Conservation (phyloP, 2,113 vertebrate genomes). For the Apodemus speciosus region DNA sequence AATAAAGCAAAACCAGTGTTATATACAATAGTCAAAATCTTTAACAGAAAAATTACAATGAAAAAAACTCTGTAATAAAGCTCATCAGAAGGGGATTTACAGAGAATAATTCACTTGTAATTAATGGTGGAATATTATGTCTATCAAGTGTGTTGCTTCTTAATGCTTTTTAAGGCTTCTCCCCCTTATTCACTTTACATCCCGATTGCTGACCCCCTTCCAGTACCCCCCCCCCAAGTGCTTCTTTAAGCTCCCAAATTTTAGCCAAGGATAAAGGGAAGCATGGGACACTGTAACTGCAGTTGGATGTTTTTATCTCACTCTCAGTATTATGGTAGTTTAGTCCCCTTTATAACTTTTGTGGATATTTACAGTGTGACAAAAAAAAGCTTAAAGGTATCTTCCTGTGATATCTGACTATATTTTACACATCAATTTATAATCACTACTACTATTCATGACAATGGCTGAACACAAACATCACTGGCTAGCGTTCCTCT, state of each 20-base stretch:
- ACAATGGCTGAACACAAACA: conserved; percentile 29
- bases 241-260: not conserved
- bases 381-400: conserved; percentile 7
- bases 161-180: not conserved
- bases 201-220: too few species aligned
- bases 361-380: not conserved
- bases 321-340: not conserved
- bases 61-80: conserved; percentile 39
- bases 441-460: not conserved
- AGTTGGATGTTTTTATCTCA: not conserved
- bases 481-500: not conserved
- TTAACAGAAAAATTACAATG: conserved; percentile 16
- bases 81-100: conserved; percentile 9
- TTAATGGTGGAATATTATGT: not conserved
- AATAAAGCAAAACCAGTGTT: conserved; percentile 28
- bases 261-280: conserved; percentile 35
- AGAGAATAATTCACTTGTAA: not conserved
- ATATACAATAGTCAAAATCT: not conserved
- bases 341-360: not conserved
- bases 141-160: conserved; percentile 29
- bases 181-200: too few species aligned
- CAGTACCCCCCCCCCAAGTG: not conserved
- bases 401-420: not conserved
- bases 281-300: not conserved
- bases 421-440: conserved; percentile 23